Base-by-base conservation (phyloP, 2,113 vertebrate species). In the Toxotes chatareus region DNA sequence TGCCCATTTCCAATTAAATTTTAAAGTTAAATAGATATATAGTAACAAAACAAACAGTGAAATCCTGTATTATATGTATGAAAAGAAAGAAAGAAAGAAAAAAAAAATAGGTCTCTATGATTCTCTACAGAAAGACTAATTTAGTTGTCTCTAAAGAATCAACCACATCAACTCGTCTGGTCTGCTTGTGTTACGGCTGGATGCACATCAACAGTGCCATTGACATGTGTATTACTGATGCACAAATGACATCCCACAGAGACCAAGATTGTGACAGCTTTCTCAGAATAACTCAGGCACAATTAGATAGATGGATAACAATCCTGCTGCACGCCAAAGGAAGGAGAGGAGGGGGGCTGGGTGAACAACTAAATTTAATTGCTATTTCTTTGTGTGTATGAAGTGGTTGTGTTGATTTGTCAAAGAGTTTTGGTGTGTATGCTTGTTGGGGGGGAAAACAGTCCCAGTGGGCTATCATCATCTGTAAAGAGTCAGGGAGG, bases 221-320 rank as follows among this genome's bases (percentile, higher is more conserved):
- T 76, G 86, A 85, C 47, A 11, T 75, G 67, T 59, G 38, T 60
- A 57, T 78, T 85, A 85, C 82, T 84, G 88, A 85, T 83, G 84
- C 73, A 27, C 81, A 79, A 80, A 80, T 74, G 85, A 86, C 86
- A 11, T 76, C 84, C 86, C 78, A 38, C 81, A 72, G 89, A 89
- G 88, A 87, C 38, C 0, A 0, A 78, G 79, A 85, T 64, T 76
- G 80, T 86, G 80, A 83, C 90, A 86, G 79, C 85, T 85, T 86
- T 76, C 65, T 73, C 70, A 71, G 51, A 84, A 83, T 85, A 78
- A 83, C 80, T 87, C 72, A 57, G 59, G 47, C 64, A 42, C 81
- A 67, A 83, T 91, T 86, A 84, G 78, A 69, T 59, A 62, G 75
- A 82, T 61, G 40, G 86, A 86, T 77, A 80, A 77, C 73, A 80